phyloP scores from a whole-genome alignment of 2,797 vertebrate genomes.

The Spinus pinus region DNA sequence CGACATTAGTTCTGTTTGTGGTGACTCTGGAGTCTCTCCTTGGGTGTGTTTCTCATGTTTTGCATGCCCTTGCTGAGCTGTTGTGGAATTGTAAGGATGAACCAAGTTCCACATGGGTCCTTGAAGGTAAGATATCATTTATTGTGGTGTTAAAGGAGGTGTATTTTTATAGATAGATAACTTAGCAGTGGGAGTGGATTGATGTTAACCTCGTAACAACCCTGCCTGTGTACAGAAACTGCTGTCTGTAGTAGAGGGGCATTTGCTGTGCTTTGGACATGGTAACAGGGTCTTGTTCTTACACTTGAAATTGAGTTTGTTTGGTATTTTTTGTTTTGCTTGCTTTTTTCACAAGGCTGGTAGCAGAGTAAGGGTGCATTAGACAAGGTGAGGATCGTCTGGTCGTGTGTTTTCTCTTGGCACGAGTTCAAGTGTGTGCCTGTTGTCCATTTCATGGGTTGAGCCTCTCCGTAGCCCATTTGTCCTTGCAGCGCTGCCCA shows the following conservation, averaged over 20 bases:
- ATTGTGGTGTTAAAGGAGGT: not conserved
- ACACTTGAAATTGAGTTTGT: not conserved
- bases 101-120: not conserved
- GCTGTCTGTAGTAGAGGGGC: not conserved
- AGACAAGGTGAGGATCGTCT: not conserved
- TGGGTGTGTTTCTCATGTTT: not conserved
- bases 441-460: not conserved
- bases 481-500: not conserved
- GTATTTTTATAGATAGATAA: not conserved
- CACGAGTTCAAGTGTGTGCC: not conserved
- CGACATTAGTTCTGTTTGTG: not conserved
- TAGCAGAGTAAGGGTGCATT: not conserved
- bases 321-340: not conserved
- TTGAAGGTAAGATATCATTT: constrained; percentile 9
- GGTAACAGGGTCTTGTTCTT: not conserved
- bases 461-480: rapidly evolving
- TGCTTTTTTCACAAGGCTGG: not conserved
- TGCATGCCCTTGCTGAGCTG: rapidly evolving
- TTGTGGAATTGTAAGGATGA: not conserved
- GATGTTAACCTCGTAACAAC: not conserved
- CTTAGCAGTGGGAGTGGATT: not conserved
- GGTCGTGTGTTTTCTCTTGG: not conserved
- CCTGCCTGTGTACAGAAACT: not conserved
- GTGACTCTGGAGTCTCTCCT: not conserved
- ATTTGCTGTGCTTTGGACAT: not conserved